These are phyloP conservation scores for Ceyx melanurus DNA, from an alignment of 2,113 vertebrate genomes.

Conservation along the genomic window DNA sequence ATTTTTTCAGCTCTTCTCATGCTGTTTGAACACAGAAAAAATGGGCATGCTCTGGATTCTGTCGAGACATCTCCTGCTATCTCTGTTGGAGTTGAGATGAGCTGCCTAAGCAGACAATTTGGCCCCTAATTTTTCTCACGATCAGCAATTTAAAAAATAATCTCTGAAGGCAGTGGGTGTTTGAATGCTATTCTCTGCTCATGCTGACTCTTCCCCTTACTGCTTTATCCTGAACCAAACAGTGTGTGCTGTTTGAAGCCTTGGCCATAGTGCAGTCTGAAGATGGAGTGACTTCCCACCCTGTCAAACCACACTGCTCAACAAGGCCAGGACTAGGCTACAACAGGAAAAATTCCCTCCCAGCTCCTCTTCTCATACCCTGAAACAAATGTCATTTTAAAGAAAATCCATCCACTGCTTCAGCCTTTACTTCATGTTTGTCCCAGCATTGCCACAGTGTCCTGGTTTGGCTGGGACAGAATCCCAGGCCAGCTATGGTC, in stretches of 20 bases:
- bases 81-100: conserved; percentile 33
- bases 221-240: not conserved
- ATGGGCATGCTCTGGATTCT: not conserved
- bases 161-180: conserved; percentile 14
- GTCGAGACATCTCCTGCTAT: not conserved
- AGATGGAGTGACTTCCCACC: not conserved
- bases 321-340: not conserved
- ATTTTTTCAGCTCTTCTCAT: conserved; percentile 16
- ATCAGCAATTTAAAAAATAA: conserved; percentile 25
- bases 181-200: not conserved
- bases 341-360: not conserved
- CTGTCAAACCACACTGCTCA: not conserved
- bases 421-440: not conserved
- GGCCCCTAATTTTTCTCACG: not conserved
- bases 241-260: not conserved
- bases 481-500: not conserved
- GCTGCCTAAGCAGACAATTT: conserved; percentile 18
- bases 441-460: not conserved
- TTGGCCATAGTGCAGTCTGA: not conserved
- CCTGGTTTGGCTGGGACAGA: not conserved
- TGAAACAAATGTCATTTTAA: not conserved
- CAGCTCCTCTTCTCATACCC: not conserved
- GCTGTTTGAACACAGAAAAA: not conserved
- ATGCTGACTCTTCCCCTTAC: not conserved
- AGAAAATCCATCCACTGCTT: not conserved